These are phyloP conservation scores for Polypedilum vanderplanki DNA, from an alignment of 1,140 invertebrate species.

Conservation along the genomic window DNA sequence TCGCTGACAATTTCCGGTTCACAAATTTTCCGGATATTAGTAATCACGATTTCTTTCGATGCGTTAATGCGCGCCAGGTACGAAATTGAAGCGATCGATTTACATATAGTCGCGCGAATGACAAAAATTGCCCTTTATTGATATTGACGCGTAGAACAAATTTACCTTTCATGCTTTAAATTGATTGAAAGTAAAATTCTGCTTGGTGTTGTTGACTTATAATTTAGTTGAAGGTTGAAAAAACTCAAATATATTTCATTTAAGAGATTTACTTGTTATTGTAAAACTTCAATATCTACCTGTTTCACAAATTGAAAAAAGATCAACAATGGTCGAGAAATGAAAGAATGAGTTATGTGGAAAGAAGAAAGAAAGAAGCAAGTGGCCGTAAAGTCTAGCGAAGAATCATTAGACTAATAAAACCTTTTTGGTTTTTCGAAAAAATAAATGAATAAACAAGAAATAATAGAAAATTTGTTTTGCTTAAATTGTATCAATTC, in stretches of 20 bases:
- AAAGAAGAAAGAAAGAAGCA: not conserved
- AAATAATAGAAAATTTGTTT: not conserved
- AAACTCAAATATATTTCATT: not conserved
- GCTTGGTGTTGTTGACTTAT: no score
- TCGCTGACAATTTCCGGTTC: slow-evolving; percentile 23
- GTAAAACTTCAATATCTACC: not conserved
- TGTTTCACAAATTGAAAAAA: not conserved
- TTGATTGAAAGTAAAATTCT: not conserved
- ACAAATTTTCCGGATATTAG: slow-evolving; percentile 24
- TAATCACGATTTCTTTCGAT: not conserved
- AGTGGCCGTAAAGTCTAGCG: slow-evolving; percentile 9
- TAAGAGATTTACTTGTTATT: slow-evolving; percentile 3
- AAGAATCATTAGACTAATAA: slow-evolving; percentile 14
- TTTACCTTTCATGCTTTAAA: not conserved
- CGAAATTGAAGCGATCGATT: not conserved
- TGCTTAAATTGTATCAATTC: not conserved
- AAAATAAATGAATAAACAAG: not conserved
- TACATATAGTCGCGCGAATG: not conserved
- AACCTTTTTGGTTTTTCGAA: not conserved
- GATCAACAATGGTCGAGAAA: not conserved
- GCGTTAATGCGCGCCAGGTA: slow-evolving; percentile 18
- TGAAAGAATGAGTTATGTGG: not conserved
- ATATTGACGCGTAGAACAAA: not conserved
- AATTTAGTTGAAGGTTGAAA: not conserved
- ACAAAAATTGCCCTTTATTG: not conserved